Conservation (phyloP, 2,888 invertebrate species). For the Halictus ligatus region DNA sequence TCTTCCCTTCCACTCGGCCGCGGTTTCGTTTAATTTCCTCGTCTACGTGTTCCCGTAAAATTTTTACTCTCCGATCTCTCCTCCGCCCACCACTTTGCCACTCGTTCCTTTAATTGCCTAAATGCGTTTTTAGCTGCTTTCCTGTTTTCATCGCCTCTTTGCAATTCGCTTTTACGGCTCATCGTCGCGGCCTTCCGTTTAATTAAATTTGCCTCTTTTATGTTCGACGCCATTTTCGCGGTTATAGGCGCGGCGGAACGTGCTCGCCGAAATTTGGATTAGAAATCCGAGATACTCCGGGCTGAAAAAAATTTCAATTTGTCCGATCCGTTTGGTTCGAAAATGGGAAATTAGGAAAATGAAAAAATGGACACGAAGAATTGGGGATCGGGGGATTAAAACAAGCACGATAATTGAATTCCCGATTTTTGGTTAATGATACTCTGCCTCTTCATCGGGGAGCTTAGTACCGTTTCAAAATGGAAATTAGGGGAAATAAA, state of each 20-base stretch:
- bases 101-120: conserved; percentile 20
- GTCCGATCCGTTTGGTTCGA: not conserved
- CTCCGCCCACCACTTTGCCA: not conserved
- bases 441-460: too few species aligned
- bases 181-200: not conserved
- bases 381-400: too few species aligned
- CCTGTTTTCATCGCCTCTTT: not conserved
- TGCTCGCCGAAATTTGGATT: not conserved
- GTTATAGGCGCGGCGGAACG: not conserved
- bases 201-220: conserved; percentile 15
- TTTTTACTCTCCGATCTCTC: not conserved
- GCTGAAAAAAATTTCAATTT: not conserved
- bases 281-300: not conserved
- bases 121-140: not conserved
- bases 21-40: not conserved
- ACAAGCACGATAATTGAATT: too few species aligned
- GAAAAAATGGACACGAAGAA: not conserved
- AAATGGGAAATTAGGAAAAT: not conserved
- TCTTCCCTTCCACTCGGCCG: not conserved
- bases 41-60: conserved; percentile 5
- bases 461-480: too few species aligned
- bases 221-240: not conserved
- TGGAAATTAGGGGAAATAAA: not conserved
- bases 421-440: too few species aligned
- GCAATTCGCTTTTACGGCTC: conserved; percentile 14